Evolutionary conservation across 2,113 vertebrate genomes (phyloP), one percentile per base, ranked within the genome.

Genomic region (Rhea americana): DNA sequence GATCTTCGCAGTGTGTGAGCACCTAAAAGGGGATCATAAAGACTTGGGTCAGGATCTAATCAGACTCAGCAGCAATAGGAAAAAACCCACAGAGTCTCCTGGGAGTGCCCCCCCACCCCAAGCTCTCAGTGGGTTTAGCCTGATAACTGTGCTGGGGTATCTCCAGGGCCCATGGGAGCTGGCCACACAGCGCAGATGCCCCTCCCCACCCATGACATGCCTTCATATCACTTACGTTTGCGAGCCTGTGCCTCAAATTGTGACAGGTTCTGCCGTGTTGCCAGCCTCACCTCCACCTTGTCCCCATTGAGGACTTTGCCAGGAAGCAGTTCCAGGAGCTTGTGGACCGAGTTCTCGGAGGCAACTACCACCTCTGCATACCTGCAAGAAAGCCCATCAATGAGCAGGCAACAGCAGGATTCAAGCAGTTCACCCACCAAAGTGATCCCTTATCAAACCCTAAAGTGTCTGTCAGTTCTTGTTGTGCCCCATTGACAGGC

Each of bases 291-390:
- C 85, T 99, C 98, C 93, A 99, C 97, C 91, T 97, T 98, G 91
- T 99, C 98, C 30, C 99, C 99, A 7, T 99, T 98, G 67, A 99
- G 96, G 92, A 98, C 96, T 95, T 98, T 99, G 35, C 98, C 97
- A 0, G 99, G 99, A 48, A 99, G 96, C 71, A 98, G 98, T 84
- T 99, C 98, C 95, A 99, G 94, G 67, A 99, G 97, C 75, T 97
- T 97, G 95, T 98, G 98, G 45, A 99, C 96, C 3, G 99, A 99
- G 72, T 98, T 98, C 59, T 99, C 98, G 6, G 99, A 98, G 90
- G 98, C 98, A 7, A 99, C 98, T 80, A 98, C 97, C 88, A 99
- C 97, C 96, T 99, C 98, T 24, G 99, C 99, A 19, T 98, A 99
- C 84, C 99, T 99, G 91, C 1, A 13, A 8, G 5, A 80, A 47